Conservation (phyloP, 2,888 invertebrate genomes). For the Quadroppia sp. region DNA sequence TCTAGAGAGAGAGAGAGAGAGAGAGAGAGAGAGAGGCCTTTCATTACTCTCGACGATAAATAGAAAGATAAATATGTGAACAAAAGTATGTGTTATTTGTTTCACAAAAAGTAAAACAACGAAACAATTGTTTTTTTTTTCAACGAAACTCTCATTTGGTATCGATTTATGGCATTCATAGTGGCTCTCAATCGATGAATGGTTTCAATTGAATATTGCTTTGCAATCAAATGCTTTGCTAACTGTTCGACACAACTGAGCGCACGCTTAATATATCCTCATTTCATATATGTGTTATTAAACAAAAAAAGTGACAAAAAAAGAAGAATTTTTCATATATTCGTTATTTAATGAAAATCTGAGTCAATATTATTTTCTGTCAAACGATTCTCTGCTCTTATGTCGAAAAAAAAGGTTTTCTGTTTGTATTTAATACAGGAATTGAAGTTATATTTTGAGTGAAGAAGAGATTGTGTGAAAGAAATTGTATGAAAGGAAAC, state of each 20-base stretch:
- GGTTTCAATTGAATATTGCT: not conserved
- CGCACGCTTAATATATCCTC: not conserved
- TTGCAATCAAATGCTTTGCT: not conserved
- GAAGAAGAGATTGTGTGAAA: not conserved
- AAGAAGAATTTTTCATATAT: not conserved
- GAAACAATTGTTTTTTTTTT: not conserved
- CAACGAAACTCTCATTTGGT: too few species aligned
- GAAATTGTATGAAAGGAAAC: not conserved
- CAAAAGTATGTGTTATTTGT: not conserved
- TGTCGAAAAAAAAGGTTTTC: not conserved
- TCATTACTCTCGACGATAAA: too few species aligned
- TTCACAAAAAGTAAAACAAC: not conserved
- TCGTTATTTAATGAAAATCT: not conserved
- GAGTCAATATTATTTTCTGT: not conserved
- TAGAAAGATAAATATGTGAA: not conserved
- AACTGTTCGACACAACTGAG: too few species aligned
- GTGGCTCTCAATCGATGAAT: not conserved
- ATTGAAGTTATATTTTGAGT: not conserved
- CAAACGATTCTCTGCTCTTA: not conserved
- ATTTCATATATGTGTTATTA: not conserved
- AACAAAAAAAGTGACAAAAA: not conserved
- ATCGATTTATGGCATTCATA: not conserved
- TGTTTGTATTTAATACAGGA: not conserved
- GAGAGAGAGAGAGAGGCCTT: not conserved
- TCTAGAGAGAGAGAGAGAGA: conserved; percentile 4